phyloP scores from a whole-genome alignment of 2,113 vertebrate species.

The Apeltes quadracus region DNA sequence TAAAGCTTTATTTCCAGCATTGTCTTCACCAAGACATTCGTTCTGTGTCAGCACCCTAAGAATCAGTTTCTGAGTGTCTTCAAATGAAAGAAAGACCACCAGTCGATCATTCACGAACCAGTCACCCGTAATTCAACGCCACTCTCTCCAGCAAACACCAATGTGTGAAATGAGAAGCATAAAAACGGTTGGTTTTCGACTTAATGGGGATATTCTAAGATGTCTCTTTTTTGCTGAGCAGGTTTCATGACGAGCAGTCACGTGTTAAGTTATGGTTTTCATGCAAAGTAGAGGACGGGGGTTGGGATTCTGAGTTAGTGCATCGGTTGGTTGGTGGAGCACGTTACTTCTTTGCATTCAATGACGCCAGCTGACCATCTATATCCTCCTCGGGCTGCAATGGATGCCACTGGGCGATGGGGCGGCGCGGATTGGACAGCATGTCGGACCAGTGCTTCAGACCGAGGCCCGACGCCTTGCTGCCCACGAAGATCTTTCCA shows the following conservation, averaged over 20 bases:
- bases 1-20: constrained; percentile 64
- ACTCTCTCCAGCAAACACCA: constrained; percentile 50
- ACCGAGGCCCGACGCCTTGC: constrained; percentile 89
- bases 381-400: constrained; percentile 97
- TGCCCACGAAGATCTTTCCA: constrained; percentile 96
- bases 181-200: constrained; percentile 51
- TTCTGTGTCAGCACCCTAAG: constrained; percentile 61
- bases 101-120: constrained; percentile 46
- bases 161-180: constrained; percentile 58
- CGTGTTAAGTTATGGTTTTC: constrained; percentile 69
- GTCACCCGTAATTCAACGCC: constrained; percentile 39
- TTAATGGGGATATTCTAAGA: constrained; percentile 62
- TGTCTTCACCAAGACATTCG: constrained; percentile 47
- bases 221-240: constrained; percentile 70
- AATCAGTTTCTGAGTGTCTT: constrained; percentile 59
- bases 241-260: constrained; percentile 60
- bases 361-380: constrained; percentile 83
- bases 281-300: constrained; percentile 74
- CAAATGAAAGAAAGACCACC: constrained; percentile 57
- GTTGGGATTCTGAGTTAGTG: constrained; percentile 65
- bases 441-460: constrained; percentile 99
- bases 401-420: constrained; percentile 97
- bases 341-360: constrained; percentile 92
- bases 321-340: constrained; percentile 65
- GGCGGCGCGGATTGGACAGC: constrained; percentile 94